These are phyloP conservation scores for Odontocerum albicorne DNA, from an alignment of 2,888 invertebrate genomes.

Conservation along the genomic window DNA sequence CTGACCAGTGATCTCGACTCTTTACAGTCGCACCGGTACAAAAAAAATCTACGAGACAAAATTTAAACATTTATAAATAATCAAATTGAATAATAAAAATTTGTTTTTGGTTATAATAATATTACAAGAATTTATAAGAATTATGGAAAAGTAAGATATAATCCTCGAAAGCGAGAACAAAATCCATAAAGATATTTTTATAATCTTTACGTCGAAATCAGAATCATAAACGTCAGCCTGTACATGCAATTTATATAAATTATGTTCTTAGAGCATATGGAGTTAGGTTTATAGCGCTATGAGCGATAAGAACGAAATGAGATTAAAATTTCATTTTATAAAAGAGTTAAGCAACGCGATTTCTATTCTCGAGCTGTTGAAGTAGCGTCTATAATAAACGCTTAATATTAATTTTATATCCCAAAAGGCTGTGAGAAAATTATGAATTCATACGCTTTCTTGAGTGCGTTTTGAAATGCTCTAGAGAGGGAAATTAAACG, in stretches of 20 bases:
- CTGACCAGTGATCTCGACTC: slow-evolving; percentile 10
- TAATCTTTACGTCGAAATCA: slow-evolving; percentile 31
- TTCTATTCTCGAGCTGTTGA: too few species aligned
- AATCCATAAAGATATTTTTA: slow-evolving; percentile 32
- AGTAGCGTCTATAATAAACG: too few species aligned
- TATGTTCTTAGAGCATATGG: slow-evolving; percentile 29
- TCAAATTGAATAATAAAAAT: slow-evolving; percentile 19
- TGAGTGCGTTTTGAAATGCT: too few species aligned
- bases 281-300: slow-evolving; percentile 10
- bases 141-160: slow-evolving; percentile 11
- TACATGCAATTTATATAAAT: slow-evolving; percentile 34
- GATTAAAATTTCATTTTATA: too few species aligned
- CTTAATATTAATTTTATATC: too few species aligned
- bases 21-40: background rate
- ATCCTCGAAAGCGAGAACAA: slow-evolving; percentile 21
- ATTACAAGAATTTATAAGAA: too few species aligned
- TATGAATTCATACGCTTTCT: too few species aligned
- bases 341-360: too few species aligned
- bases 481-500: too few species aligned
- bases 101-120: background rate
- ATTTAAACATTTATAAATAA: slow-evolving; percentile 14
- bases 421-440: too few species aligned
- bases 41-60: slow-evolving; percentile 10
- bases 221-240: slow-evolving; percentile 32
- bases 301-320: background rate